Evolutionary conservation across 2,888 invertebrate species (phyloP).

Genomic region (Chrysolina haemoptera): DNA sequence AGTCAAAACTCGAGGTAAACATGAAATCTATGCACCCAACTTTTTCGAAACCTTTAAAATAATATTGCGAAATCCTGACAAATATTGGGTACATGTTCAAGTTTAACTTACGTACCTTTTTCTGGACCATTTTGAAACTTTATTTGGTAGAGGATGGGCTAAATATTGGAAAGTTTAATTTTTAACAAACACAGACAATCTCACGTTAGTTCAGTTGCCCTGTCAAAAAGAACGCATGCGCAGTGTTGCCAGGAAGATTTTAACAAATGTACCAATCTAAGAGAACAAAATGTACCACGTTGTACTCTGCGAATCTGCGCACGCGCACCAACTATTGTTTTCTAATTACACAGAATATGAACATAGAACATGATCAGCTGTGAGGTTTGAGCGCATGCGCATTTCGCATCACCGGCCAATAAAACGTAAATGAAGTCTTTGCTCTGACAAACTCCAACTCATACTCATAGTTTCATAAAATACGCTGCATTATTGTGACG

Average conservation of each 20-base stretch:
- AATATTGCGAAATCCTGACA: background rate
- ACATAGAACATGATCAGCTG: too few species aligned
- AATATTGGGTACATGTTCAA: slow-evolving; percentile 27
- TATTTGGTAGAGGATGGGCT: slow-evolving; percentile 48
- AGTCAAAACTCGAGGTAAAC: slow-evolving; percentile 19
- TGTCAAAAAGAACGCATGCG: slow-evolving; percentile 41
- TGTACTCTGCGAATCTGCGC: too few species aligned
- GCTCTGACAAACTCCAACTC: too few species aligned
- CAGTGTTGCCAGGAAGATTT: slow-evolving; percentile 9
- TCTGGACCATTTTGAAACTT: slow-evolving; percentile 63
- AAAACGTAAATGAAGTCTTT: too few species aligned
- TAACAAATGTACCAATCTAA: too few species aligned
- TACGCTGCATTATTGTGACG: too few species aligned
- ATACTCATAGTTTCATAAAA: too few species aligned
- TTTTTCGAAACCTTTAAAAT: background rate
- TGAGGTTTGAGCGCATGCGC: too few species aligned
- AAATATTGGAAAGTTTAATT: slow-evolving; percentile 49
- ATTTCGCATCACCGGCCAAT: too few species aligned
- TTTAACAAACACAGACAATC: slow-evolving; percentile 34
- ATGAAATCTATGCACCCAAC: background rate
- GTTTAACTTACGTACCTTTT: slow-evolving; percentile 59
- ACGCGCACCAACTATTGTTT: too few species aligned
- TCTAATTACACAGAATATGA: too few species aligned
- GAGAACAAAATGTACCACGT: too few species aligned
- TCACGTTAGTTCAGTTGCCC: slow-evolving; percentile 34